Evolutionary conservation across 2,113 vertebrate species (phyloP).

Genomic region (Bettongia penicillata): DNA sequence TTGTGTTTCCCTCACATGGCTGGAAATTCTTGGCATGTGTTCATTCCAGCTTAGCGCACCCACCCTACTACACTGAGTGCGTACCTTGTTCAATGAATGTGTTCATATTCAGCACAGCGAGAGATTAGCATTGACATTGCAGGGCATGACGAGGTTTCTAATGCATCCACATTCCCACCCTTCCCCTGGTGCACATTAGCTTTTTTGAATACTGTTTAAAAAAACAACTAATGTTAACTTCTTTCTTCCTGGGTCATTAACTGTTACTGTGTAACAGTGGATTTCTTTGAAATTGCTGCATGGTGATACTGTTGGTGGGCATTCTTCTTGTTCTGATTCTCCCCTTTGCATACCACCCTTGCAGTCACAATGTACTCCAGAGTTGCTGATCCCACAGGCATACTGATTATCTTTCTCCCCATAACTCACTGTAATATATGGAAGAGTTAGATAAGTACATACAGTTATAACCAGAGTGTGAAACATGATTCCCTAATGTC

Average conservation of each 20-base stretch:
- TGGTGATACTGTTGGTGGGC: conserved; percentile 67
- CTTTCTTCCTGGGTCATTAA: conserved; percentile 76
- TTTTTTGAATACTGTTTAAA: conserved; percentile 72
- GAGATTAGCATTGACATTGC: conserved; percentile 75
- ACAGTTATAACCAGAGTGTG: conserved; percentile 56
- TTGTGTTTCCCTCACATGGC: conserved; percentile 57
- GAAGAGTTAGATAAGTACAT: conserved; percentile 65
- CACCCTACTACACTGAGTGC: background rate
- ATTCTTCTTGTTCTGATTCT: conserved; percentile 59
- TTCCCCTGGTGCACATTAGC: conserved; percentile 73
- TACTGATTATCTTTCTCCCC: conserved; percentile 49
- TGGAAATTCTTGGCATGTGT: conserved; percentile 62
- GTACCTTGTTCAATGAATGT: conserved; percentile 74
- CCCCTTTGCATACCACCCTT: conserved; percentile 48
- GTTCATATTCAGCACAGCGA: conserved; percentile 75
- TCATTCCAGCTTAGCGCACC: conserved; percentile 6
- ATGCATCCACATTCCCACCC: conserved; percentile 49
- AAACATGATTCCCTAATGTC: conserved; percentile 62
- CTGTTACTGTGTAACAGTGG: conserved; percentile 75
- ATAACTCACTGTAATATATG: conserved; percentile 15
- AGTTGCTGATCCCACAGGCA: conserved; percentile 54
- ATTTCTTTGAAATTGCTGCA: conserved; percentile 72
- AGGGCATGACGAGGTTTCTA: conserved; percentile 41
- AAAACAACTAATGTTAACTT: conserved; percentile 60
- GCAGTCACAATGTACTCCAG: conserved; percentile 56